Conservation (phyloP, 2,113 vertebrate species). For the Balaenoptera acutorostrata region DNA sequence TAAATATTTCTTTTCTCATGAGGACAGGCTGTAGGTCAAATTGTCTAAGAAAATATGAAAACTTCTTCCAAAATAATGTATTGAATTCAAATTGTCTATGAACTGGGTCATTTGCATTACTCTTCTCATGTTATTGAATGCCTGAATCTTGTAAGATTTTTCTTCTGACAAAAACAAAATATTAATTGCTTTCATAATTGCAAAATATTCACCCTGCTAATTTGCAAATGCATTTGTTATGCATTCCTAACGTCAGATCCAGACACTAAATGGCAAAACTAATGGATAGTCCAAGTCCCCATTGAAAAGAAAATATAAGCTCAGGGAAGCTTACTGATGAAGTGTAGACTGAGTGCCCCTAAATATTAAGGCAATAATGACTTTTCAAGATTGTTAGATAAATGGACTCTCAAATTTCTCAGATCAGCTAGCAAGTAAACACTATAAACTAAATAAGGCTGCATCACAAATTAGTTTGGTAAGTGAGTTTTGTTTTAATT, state of each 20-base stretch:
- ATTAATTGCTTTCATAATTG: constrained; percentile 57
- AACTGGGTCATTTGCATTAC: constrained; percentile 26
- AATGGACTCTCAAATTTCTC: constrained; percentile 3
- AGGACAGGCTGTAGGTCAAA: not conserved
- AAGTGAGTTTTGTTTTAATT: constrained; percentile 51
- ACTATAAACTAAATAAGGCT: constrained; percentile 37
- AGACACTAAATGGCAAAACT: constrained; percentile 63
- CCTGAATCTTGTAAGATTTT: constrained; percentile 15
- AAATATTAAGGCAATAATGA: constrained; percentile 40
- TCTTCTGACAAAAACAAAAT: constrained; percentile 44
- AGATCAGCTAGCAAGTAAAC: constrained; percentile 41
- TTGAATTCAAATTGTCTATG: constrained; percentile 42
- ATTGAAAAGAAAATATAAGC: constrained; percentile 47
- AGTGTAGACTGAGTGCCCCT: not conserved
- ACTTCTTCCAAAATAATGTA: constrained; percentile 5
- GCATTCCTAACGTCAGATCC: constrained; percentile 8
- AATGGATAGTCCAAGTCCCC: constrained; percentile 38
- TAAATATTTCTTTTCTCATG: constrained; percentile 57
- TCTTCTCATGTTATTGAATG: not conserved
- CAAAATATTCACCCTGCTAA: constrained; percentile 45
- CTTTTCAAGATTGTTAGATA: constrained; percentile 36
- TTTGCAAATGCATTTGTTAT: constrained; percentile 49
- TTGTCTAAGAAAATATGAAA: constrained; percentile 15
- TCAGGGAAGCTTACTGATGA: not conserved
- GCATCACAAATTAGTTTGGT: constrained; percentile 33